Evolutionary conservation across 2,113 vertebrate species (phyloP).

Genomic region (Cochlearius cochlearius): DNA sequence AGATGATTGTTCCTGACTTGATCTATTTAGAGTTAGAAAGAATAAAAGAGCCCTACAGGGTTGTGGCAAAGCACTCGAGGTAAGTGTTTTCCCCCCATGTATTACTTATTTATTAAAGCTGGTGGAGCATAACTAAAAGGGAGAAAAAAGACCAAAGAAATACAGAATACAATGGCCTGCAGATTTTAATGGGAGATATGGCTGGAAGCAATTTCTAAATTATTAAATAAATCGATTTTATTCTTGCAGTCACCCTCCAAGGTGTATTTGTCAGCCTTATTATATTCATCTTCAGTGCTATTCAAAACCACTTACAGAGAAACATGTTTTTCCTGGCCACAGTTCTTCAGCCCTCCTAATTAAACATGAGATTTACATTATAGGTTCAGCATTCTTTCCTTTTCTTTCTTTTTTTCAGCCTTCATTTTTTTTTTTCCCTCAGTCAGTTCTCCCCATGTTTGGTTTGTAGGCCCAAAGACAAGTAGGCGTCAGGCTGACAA

Average conservation of each 20-base stretch:
- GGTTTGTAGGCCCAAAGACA: neutral
- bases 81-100: slow-evolving; percentile 69
- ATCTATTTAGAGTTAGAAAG: slow-evolving; percentile 72
- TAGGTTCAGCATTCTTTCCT: neutral
- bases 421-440: neutral
- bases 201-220: slow-evolving; percentile 83
- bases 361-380: slow-evolving; percentile 63
- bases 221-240: slow-evolving; percentile 83
- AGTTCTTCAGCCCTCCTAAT: slow-evolving; percentile 61
- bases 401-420: neutral
- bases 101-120: slow-evolving; percentile 86
- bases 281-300: slow-evolving; percentile 68
- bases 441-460: neutral
- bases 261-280: slow-evolving; percentile 78
- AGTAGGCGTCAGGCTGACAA: neutral
- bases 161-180: slow-evolving; percentile 78
- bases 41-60: slow-evolving; percentile 69
- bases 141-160: slow-evolving; percentile 73
- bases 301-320: slow-evolving; percentile 69
- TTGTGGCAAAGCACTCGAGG: slow-evolving; percentile 66
- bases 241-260: slow-evolving; percentile 72
- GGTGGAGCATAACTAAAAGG: slow-evolving; percentile 79
- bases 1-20: slow-evolving; percentile 56
- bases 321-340: slow-evolving; percentile 48
- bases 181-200: slow-evolving; percentile 81